Percentiles rank a stretch among this genome's conserved stretches.
Evolutionary conservation across 2,888 invertebrate species (phyloP).

Genomic region (Zaprionus bogoriensis): DNA sequence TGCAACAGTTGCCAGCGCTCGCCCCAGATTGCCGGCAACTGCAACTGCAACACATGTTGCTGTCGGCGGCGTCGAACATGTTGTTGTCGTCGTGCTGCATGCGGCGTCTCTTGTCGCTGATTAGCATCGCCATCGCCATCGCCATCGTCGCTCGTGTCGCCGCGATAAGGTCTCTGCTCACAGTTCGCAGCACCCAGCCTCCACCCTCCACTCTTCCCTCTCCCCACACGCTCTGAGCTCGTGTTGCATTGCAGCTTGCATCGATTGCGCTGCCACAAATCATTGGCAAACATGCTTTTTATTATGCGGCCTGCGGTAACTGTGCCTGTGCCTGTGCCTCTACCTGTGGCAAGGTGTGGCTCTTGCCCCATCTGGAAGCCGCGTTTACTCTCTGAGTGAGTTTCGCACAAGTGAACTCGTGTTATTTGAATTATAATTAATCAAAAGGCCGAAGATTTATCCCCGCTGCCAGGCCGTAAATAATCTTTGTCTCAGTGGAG

Average conservation of each 20-base stretch:
- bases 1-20: background rate
- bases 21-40: conserved; percentile 12
- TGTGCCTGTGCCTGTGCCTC: no score
- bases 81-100: conserved; percentile 49
- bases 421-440: conserved; percentile 14
- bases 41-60: conserved; percentile 55
- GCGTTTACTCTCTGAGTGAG: background rate
- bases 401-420: background rate
- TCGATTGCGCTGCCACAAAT: conserved; percentile 62
- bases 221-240: conserved; percentile 7
- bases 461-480: background rate
- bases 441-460: background rate
- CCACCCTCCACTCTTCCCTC: background rate
- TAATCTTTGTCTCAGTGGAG: background rate
- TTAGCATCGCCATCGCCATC: conserved; percentile 60
- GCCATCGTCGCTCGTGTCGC: conserved; percentile 57
- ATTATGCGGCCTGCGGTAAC: conserved; percentile 37
- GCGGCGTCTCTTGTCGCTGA: conserved; percentile 59
- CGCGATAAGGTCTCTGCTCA: conserved; percentile 52
- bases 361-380: conserved; percentile 14
- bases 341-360: conserved; percentile 37
- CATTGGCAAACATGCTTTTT: conserved; percentile 71
- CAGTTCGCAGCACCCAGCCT: background rate
- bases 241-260: conserved; percentile 25
- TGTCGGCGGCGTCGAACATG: conserved; percentile 44